Evolutionary conservation across 1,140 invertebrate species (phyloP), one percentile per base, ranked within the genome.

Genomic region (Drosophila nasuta): DNA sequence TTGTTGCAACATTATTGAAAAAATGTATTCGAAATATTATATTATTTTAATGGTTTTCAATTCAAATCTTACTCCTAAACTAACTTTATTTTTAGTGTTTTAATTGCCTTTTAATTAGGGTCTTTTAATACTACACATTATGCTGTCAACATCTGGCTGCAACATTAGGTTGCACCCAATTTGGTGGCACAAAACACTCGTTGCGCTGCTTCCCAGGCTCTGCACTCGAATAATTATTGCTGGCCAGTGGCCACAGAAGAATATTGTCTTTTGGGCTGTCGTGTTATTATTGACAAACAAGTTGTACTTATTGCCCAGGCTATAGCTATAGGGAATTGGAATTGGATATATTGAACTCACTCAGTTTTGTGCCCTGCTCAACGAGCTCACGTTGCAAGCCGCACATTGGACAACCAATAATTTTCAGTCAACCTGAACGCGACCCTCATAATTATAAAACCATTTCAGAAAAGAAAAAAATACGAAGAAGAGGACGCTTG

Each of bases 391-490:
- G 41, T 75, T 17, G 62, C 48, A 52, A 25, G 11, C 17, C 13
- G 33, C 2, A 20, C 10, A 7, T 57, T 20, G 79, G 75, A 60
- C 68, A 83, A 77, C 82, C 81, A 64, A 81, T 78, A 86, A 85
- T 85, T 85, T 85, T 46, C 78, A 76, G 60, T 77, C 77, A 80
- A 80, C 77, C 81, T 64, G 81, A 81, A 66, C 80, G 76, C 82
- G 77, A 81, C 82, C 81, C 81, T 85, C 82, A 79, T 81, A 85
- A 85, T 85, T 85, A 85, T 85, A 85, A 85, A 81, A 75, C 67
- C 81, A 71, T 85, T 85, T 85, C 41, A 11, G 4, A 11, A 33
- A 15, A 52, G 15, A 48, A 20, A 20, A 20, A 20, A 20, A 20
- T 2, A 20, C 20, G 20, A 20, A 0, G 20, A 20, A 43, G 38